A percentile compares a stretch with the other conserved stretches of the same genome.
phyloP scores from a whole-genome alignment of 2,888 invertebrate genomes.

The Alentia gelatinosa region DNA sequence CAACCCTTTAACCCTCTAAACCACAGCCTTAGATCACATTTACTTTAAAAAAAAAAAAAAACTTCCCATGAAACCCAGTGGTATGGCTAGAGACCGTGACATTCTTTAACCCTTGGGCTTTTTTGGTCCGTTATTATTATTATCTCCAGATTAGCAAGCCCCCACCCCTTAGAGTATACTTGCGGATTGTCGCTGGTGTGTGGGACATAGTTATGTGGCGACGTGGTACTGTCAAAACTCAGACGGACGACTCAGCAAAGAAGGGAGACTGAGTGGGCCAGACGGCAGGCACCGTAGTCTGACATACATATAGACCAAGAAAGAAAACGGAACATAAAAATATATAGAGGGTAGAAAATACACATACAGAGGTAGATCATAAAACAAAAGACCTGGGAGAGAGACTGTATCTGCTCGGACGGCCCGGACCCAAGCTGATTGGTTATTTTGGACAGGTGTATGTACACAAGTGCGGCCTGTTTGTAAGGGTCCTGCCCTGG shows the following conservation, averaged over 20 bases:
- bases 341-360: not conserved
- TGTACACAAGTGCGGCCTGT: not conserved
- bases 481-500: not conserved
- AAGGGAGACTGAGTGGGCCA: not conserved
- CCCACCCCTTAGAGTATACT: no score
- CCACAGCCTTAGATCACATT: no score
- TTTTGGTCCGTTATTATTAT: no score
- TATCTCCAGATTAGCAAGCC: no score
- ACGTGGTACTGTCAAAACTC: not conserved
- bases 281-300: not conserved
- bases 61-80: no score
- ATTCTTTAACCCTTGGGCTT: no score
- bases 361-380: not conserved
- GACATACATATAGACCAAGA: not conserved
- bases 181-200: no score
- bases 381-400: not conserved
- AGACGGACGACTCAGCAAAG: not conserved
- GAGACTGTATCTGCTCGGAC: not conserved
- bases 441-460: conserved; percentile 26
- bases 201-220: not conserved
- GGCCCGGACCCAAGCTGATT: not conserved
- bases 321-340: not conserved
- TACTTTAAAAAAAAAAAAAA: no score
- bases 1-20: no score
- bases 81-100: no score